Percentiles rank a stretch among this genome's conserved stretches.
Conservation (phyloP, 2,888 invertebrate genomes). For the Automeris io region DNA sequence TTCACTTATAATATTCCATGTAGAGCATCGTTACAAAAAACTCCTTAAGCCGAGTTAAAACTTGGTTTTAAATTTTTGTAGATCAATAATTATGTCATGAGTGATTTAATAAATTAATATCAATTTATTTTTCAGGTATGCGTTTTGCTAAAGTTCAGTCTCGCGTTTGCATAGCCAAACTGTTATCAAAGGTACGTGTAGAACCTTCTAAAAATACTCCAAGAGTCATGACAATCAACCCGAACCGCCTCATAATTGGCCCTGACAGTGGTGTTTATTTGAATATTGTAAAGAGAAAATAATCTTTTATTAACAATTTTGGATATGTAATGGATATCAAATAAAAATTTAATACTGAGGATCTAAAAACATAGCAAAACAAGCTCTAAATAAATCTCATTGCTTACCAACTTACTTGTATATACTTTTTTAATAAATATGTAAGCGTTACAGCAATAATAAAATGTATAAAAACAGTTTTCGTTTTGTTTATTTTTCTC, state of each 20-base stretch:
- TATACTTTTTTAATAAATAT: too few species aligned
- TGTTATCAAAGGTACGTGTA: slow-evolving; percentile 23
- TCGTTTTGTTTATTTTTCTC: too few species aligned
- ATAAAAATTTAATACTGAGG: too few species aligned
- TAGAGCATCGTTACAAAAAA: too few species aligned
- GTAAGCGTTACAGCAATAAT: too few species aligned
- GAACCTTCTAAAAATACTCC: slow-evolving; percentile 17
- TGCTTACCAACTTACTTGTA: too few species aligned
- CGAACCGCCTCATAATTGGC: slow-evolving; percentile 1
- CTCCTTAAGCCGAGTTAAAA: background rate
- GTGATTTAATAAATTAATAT: background rate
- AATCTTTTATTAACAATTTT: background rate
- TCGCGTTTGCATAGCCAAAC: slow-evolving; percentile 19
- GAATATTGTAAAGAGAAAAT: slow-evolving; percentile 7
- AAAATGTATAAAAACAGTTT: too few species aligned
- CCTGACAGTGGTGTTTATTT: slow-evolving; percentile 9
- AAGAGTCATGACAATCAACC: slow-evolving; percentile 1
- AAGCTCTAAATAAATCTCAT: too few species aligned
- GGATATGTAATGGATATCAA: too few species aligned
- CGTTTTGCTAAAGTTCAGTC: slow-evolving; percentile 29
- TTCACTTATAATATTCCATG: too few species aligned
- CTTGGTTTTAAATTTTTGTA: background rate
- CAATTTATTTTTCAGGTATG: slow-evolving; percentile 21
- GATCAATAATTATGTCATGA: background rate
- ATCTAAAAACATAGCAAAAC: too few species aligned